These are phyloP conservation scores for Laterallus jamaicensis DNA, from an alignment of 2,113 vertebrate species.

Conservation along the genomic window DNA sequence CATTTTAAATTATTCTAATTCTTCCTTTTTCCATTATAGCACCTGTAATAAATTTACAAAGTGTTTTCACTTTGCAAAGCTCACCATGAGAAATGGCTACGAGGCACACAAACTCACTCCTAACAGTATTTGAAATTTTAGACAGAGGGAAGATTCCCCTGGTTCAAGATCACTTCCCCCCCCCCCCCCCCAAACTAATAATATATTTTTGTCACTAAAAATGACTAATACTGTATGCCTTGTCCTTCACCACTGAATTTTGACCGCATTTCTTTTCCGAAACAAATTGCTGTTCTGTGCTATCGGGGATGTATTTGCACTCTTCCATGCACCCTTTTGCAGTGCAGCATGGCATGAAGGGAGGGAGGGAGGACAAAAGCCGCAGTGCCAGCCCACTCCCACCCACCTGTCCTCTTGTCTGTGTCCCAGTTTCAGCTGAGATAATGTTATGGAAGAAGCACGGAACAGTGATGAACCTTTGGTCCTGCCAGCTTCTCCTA, in stretches of 20 bases:
- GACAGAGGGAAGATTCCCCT: background rate
- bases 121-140: background rate
- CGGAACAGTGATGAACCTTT: background rate
- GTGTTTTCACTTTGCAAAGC: background rate
- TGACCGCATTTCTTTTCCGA: background rate
- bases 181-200: background rate
- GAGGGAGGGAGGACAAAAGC: background rate
- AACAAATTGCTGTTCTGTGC: background rate
- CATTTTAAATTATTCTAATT: slow-evolving; percentile 5
- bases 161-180: background rate
- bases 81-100: background rate
- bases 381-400: fast-evolving
- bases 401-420: background rate
- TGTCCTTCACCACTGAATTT: background rate
- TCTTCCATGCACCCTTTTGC: background rate
- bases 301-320: background rate
- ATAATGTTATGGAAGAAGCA: background rate
- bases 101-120: background rate
- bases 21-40: background rate
- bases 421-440: background rate
- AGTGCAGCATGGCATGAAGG: background rate
- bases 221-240: background rate
- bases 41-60: background rate
- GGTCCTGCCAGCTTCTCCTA: background rate
- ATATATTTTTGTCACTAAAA: background rate